Percentiles rank a stretch among this genome's conserved stretches.
These are phyloP conservation scores for Corydoras maculifer DNA, from an alignment of 2,113 vertebrate species.

Conservation along the genomic window DNA sequence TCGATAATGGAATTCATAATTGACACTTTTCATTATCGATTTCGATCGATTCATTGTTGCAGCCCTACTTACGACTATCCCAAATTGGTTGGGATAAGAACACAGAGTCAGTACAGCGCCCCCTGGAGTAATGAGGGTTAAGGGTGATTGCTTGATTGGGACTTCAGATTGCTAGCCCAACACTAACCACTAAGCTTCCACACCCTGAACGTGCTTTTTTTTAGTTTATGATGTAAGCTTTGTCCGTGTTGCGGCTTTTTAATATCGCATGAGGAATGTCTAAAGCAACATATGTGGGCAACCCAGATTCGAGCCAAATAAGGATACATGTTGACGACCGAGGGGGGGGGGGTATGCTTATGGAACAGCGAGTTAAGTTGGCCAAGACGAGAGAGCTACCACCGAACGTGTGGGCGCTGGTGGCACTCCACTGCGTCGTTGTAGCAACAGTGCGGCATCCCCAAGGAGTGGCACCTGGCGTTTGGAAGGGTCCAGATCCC, in stretches of 20 bases:
- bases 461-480: conserved; percentile 27
- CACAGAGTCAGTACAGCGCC: too few species aligned
- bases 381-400: conserved; percentile 19
- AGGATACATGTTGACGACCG: conserved; percentile 3
- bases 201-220: too few species aligned
- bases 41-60: too few species aligned
- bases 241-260: not conserved
- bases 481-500: conserved; percentile 25
- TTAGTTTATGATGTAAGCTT: too few species aligned
- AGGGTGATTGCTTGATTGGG: too few species aligned
- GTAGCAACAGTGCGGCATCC: conserved; percentile 30
- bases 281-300: not conserved
- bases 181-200: too few species aligned
- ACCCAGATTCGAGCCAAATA: not conserved
- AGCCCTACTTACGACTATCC: too few species aligned
- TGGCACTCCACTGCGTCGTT: conserved; percentile 30
- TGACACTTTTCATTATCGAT: too few species aligned
- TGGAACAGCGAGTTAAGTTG: conserved; percentile 18
- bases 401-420: conserved; percentile 28
- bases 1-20: too few species aligned
- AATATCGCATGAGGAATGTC: not conserved
- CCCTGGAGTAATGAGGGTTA: too few species aligned
- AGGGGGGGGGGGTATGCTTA: not conserved
- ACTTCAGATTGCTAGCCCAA: too few species aligned
- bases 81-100: too few species aligned